phyloP scores from a whole-genome alignment of 2,113 vertebrate genomes.

The Picathartes gymnocephalus region DNA sequence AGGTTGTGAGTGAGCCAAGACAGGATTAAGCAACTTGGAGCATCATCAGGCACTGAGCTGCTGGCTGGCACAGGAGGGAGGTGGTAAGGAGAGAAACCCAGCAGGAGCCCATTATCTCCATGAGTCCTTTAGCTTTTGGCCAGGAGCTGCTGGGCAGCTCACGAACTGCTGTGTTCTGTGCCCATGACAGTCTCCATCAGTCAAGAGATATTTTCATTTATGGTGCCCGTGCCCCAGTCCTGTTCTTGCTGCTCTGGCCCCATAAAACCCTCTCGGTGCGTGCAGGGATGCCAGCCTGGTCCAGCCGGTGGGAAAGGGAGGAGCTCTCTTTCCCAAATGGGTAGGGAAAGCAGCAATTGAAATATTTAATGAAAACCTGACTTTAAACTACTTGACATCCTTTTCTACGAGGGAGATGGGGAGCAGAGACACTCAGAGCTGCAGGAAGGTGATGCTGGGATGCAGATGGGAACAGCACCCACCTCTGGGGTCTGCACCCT shows the following conservation, averaged over 20 bases:
- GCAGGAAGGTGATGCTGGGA: neutral
- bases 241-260: neutral
- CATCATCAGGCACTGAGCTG: neutral
- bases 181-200: neutral
- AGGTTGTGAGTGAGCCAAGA: neutral
- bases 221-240: neutral
- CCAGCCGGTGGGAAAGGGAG: neutral
- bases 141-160: neutral
- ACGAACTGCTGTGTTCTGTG: fast-evolving
- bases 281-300: neutral
- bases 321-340: neutral
- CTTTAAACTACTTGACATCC: neutral
- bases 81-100: neutral
- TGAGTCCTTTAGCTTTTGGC: neutral
- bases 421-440: neutral
- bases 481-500: neutral
- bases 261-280: fast-evolving
- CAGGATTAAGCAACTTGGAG: neutral
- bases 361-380: neutral
- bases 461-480: neutral
- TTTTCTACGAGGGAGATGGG: fast-evolving
- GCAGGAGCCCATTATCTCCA: neutral
- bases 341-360: neutral
- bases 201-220: neutral
- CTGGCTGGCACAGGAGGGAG: neutral